Evolutionary conservation across 2,113 vertebrate species (phyloP).

Genomic region (Corythaixoides concolor): DNA sequence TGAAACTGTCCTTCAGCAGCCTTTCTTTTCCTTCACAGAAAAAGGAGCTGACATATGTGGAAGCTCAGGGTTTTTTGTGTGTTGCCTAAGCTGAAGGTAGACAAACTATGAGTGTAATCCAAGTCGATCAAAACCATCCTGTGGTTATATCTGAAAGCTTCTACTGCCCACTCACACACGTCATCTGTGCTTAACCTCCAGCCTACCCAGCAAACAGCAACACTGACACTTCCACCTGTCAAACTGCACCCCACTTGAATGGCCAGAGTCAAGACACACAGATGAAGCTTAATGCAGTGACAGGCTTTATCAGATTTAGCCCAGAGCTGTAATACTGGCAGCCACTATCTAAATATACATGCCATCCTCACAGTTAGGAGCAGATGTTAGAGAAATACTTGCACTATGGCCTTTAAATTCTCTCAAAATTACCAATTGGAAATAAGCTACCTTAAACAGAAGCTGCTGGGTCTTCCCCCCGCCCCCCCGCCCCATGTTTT

Average conservation of each 20-base stretch:
- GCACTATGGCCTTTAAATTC: neutral
- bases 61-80: neutral
- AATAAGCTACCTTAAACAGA: neutral
- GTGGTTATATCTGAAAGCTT: neutral
- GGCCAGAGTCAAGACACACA: neutral
- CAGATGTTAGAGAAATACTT: neutral
- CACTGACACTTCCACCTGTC: neutral
- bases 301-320: neutral
- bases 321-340: neutral
- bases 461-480: neutral
- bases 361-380: neutral
- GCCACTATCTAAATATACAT: neutral
- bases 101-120: neutral
- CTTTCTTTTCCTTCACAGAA: neutral
- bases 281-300: neutral
- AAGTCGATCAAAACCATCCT: neutral
- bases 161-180: neutral
- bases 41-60: neutral
- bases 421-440: neutral
- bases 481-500: neutral
- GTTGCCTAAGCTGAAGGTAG: neutral
- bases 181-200: neutral
- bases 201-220: neutral
- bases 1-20: neutral
- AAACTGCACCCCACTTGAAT: neutral